phyloP scores from a whole-genome alignment of 2,113 vertebrate genomes.

The Piaya cayana region DNA sequence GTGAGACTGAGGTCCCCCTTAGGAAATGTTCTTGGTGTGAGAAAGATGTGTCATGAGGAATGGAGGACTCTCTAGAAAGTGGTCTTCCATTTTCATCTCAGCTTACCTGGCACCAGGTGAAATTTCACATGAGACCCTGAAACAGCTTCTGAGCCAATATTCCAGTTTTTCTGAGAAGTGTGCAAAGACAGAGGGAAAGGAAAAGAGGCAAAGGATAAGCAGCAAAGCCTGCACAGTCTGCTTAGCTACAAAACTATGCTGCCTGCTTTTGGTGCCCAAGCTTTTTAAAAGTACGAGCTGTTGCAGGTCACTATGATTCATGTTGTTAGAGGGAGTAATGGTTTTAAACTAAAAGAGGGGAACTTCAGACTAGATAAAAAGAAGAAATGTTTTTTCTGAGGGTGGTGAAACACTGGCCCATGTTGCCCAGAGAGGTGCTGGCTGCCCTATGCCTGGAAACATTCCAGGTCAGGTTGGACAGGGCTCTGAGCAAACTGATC shows the following conservation, averaged over 20 bases:
- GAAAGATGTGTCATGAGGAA: background rate
- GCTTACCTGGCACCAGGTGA: background rate
- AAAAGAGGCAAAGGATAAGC: background rate
- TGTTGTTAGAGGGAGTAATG: background rate
- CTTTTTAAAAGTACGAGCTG: background rate
- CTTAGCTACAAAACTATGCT: background rate
- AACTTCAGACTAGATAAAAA: background rate
- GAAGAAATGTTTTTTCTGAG: background rate
- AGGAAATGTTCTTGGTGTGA: background rate
- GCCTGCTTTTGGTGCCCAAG: background rate
- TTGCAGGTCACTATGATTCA: background rate
- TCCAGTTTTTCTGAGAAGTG: background rate
- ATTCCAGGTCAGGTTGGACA: background rate
- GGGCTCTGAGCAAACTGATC: background rate
- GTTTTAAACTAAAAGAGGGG: background rate
- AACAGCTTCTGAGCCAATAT: background rate
- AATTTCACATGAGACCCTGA: background rate
- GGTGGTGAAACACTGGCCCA: accelerated
- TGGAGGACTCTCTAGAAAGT: background rate
- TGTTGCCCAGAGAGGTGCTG: background rate
- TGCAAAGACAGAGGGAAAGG: background rate
- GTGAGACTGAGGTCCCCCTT: background rate
- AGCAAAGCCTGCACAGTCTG: background rate
- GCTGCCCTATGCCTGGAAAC: background rate
- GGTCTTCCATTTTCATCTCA: background rate